Conservation (phyloP, 1,140 invertebrate genomes). For the Vollenhovia emeryi region DNA sequence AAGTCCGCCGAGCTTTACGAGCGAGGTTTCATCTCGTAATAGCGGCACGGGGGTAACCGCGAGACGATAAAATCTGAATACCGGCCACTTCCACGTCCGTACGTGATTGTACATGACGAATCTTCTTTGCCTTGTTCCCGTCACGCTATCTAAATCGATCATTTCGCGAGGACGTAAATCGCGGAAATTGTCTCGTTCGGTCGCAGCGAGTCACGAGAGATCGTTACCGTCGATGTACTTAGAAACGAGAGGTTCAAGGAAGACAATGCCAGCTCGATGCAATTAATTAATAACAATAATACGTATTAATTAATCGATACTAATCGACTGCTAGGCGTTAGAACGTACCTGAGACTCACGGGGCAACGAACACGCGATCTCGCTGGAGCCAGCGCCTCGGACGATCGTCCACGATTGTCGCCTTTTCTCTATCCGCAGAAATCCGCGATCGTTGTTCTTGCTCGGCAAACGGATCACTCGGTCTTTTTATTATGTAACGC, state of each 20-base stretch:
- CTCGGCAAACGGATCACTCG: slow-evolving; percentile 2
- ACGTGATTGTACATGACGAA: background rate
- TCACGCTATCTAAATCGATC: slow-evolving; percentile 9
- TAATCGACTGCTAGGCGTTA: background rate
- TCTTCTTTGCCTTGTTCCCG: background rate
- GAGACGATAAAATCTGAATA: slow-evolving; percentile 30
- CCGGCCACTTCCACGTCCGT: background rate
- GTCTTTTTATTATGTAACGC: slow-evolving; percentile 9
- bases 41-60: background rate
- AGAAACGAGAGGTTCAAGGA: background rate
- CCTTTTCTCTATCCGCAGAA: background rate
- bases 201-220: background rate
- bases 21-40: slow-evolving; percentile 19
- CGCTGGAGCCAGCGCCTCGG: background rate
- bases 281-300: background rate
- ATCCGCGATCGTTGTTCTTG: background rate
- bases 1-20: slow-evolving; percentile 7
- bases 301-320: background rate
- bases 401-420: background rate
- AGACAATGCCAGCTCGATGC: background rate
- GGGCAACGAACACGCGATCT: background rate
- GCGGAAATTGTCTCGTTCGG: background rate
- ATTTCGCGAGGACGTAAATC: background rate
- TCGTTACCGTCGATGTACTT: no score
- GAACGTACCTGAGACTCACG: slow-evolving; percentile 32